phyloP scores from a whole-genome alignment of 1,140 invertebrate species.

The Tetragonula clypearis region DNA sequence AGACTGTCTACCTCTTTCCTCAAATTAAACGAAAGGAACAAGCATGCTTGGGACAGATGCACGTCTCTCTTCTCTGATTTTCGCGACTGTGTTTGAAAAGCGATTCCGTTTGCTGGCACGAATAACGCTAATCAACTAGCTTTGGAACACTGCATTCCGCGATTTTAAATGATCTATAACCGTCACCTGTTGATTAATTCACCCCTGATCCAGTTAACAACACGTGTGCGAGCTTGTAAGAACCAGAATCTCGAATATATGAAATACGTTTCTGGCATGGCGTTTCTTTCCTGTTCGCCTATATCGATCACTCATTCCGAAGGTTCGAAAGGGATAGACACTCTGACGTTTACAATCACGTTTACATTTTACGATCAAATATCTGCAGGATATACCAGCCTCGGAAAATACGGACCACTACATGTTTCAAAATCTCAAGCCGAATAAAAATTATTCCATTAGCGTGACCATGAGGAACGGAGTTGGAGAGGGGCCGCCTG shows the following conservation, averaged over 20 bases:
- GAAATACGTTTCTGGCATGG: conserved; percentile 78
- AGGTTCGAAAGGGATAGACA: conserved; percentile 34
- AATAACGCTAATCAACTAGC: not conserved
- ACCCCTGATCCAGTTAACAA: conserved; percentile 26
- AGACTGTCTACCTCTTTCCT: conserved; percentile 29
- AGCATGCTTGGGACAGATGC: not conserved
- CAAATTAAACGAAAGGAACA: not conserved
- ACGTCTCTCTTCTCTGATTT: not conserved
- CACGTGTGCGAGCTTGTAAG: conserved; percentile 63
- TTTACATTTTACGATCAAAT: conserved; percentile 58
- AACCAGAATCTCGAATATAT: conserved; percentile 73
- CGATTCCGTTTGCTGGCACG: not conserved
- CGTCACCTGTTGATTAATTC: not conserved
- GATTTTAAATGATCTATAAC: too few relatives aligned
- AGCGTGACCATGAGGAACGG: conserved; percentile 90
- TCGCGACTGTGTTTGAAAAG: not conserved
- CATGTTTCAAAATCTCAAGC: conserved; percentile 89
- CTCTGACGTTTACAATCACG: not conserved
- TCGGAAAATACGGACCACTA: conserved; percentile 86
- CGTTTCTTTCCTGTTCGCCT: conserved; percentile 66
- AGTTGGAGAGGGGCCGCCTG: conserved; percentile 89
- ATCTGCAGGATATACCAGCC: conserved; percentile 87
- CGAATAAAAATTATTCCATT: conserved; percentile 89
- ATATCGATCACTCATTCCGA: conserved; percentile 56
- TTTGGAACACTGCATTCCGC: not conserved